A percentile compares a stretch with the other conserved stretches of the same genome.
Evolutionary conservation across 2,113 vertebrate genomes (phyloP).

Genomic region (Xiphorhynchus elegans): DNA sequence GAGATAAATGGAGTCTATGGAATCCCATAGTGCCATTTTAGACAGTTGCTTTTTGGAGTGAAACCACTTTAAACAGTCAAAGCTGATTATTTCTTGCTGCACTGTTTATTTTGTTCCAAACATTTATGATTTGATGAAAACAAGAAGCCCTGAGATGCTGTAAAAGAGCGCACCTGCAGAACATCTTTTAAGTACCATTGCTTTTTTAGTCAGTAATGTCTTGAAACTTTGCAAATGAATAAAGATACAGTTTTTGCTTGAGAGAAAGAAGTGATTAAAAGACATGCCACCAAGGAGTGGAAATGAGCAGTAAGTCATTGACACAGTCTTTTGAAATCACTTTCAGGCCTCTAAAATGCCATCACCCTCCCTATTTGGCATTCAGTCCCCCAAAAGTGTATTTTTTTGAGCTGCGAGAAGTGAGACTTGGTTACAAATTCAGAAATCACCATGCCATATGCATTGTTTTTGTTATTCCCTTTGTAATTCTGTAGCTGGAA

Average conservation of each 20-base stretch:
- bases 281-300: neutral
- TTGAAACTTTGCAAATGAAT: constrained; percentile 19
- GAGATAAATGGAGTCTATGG: constrained; percentile 16
- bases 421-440: neutral
- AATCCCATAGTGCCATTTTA: constrained; percentile 38
- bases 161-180: constrained; percentile 64
- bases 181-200: constrained; percentile 24
- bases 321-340: neutral
- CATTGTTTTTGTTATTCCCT: neutral
- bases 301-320: constrained; percentile 19
- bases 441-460: neutral
- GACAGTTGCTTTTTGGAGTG: constrained; percentile 13
- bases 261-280: constrained; percentile 32
- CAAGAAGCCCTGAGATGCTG: constrained; percentile 33
- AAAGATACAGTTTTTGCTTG: constrained; percentile 5
- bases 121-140: constrained; percentile 21
- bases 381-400: neutral
- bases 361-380: neutral
- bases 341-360: constrained; percentile 12
- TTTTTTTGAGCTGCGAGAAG: neutral
- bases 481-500: neutral
- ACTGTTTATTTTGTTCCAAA: constrained; percentile 49
- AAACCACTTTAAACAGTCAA: constrained; percentile 16
- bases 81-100: constrained; percentile 37
- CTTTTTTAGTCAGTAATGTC: constrained; percentile 28